Evolutionary conservation across 2,797 vertebrate species (phyloP).

Genomic region (Siniperca undulata): DNA sequence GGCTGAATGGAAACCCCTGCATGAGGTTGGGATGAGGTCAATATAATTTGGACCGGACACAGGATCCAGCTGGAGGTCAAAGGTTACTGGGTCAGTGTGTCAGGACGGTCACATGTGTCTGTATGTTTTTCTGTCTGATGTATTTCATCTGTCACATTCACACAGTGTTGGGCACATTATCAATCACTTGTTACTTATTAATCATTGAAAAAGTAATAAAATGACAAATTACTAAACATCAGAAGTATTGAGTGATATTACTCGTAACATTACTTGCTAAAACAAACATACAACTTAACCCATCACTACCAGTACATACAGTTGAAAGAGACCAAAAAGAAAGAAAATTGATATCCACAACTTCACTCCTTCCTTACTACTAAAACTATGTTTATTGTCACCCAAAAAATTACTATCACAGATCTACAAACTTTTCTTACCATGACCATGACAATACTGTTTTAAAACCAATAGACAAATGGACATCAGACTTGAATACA

Average conservation of each 20-base stretch:
- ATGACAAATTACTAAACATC: not conserved
- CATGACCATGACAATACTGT: too few relatives aligned
- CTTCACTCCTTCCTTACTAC: too few relatives aligned
- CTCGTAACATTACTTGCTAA: not conserved
- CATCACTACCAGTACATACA: too few relatives aligned
- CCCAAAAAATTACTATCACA: too few relatives aligned
- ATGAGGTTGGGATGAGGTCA: conserved; percentile 54
- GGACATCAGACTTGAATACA: too few relatives aligned
- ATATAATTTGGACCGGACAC: conserved; percentile 50
- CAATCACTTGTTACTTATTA: not conserved
- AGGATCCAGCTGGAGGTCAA: conserved; percentile 63
- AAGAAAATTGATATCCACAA: too few relatives aligned
- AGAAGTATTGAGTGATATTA: not conserved
- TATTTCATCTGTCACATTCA: conserved; percentile 21
- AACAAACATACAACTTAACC: too few relatives aligned
- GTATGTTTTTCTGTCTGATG: conserved; percentile 30
- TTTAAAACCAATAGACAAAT: too few relatives aligned
- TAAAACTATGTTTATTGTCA: too few relatives aligned
- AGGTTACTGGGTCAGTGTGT: conserved; percentile 68
- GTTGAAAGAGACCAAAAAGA: too few relatives aligned
- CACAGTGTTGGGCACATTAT: not conserved
- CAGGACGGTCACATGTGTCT: conserved; percentile 7
- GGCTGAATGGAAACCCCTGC: conserved; percentile 16
- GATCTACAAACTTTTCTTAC: too few relatives aligned
- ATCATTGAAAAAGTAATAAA: not conserved